Base-by-base conservation (phyloP, 2,113 vertebrate species). In the Platichthys stellatus region DNA sequence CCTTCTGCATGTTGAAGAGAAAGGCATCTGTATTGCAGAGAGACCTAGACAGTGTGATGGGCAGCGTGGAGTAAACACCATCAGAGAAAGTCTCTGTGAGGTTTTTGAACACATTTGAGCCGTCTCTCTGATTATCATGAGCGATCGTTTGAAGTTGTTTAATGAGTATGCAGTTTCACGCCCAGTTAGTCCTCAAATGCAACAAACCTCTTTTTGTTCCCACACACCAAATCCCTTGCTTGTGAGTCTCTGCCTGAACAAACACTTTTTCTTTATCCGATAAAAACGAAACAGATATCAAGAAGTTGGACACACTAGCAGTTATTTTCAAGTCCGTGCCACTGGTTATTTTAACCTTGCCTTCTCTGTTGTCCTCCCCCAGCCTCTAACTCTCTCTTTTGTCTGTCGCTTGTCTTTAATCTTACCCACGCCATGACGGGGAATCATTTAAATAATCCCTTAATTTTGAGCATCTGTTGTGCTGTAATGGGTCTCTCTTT, bases 381-480 rank as follows among this genome's bases (percentile, higher is more conserved):
- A 9, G 11, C 54, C 73, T 63, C 69, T 83, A 79, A 80, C 88
- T n/a, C 76, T 84, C 67, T 21, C 45, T 81, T 71, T 72, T 81
- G 59, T 84, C 79, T 81, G 74, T 8, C 45, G 1, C 24, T 83
- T 43, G 76, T 80, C 67, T 85, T 70, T 81, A 78, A 89, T 88
- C 85, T 88, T 58, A 79, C 69, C 70, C 80, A 78, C 84, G 78
- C 73, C 71, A 24, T 56, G 23, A 81, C 82, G 86, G 81, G 82
- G 83, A 87, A 83, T 89, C 85, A 91, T 94, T 95, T 93, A 90
- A 93, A 93, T 92, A 90, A 91, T 92, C 91, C 90, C 86, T 86
- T 92, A 87, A 93, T 94, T 92, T 92, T 90, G 87, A 90, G 91
- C 92, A 90, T 92, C 93, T 93, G 92, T 79, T 90, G 86, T 91